Conservation (phyloP, 2,113 vertebrate genomes). For the Herpailurus yagouaroundi region DNA sequence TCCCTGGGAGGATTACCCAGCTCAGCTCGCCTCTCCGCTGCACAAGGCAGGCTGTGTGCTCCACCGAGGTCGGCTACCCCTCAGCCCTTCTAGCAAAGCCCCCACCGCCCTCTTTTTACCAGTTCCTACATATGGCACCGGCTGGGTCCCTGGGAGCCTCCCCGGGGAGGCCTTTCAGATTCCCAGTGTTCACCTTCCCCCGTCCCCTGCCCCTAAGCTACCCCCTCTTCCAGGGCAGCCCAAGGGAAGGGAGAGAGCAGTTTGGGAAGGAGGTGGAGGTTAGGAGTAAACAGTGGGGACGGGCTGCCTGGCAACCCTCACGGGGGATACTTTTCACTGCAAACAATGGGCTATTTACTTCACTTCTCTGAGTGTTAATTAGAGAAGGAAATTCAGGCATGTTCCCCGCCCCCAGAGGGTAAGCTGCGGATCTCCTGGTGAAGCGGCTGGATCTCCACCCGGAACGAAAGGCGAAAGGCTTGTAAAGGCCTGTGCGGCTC, state of each 20-base stretch:
- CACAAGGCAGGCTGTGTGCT: no score
- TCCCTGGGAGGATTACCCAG: no score
- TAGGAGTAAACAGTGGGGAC: not conserved
- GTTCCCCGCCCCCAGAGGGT: not conserved
- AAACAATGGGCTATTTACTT: constrained; percentile 67
- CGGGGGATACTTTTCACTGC: not conserved
- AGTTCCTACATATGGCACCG: not conserved
- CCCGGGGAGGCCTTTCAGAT: not conserved
- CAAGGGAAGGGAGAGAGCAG: not conserved
- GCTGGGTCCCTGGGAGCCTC: not conserved
- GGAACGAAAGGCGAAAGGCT: not conserved
- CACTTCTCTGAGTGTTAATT: not conserved
- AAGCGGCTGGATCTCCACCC: not conserved
- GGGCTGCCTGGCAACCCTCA: not conserved
- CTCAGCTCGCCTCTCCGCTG: not conserved
- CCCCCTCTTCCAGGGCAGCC: not conserved
- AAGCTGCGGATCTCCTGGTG: not conserved
- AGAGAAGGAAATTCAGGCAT: constrained; percentile 45
- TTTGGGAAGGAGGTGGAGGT: not conserved
- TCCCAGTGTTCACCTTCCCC: not conserved
- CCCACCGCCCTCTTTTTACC: not conserved
- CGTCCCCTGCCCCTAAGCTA: no score
- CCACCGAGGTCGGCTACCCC: accelerated
- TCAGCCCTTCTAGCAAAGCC: not conserved
- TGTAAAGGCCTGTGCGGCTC: not conserved